Evolutionary conservation across 2,113 vertebrate genomes (phyloP), one percentile per base, ranked within the genome.

Genomic region (Mormyrus lacerda): DNA sequence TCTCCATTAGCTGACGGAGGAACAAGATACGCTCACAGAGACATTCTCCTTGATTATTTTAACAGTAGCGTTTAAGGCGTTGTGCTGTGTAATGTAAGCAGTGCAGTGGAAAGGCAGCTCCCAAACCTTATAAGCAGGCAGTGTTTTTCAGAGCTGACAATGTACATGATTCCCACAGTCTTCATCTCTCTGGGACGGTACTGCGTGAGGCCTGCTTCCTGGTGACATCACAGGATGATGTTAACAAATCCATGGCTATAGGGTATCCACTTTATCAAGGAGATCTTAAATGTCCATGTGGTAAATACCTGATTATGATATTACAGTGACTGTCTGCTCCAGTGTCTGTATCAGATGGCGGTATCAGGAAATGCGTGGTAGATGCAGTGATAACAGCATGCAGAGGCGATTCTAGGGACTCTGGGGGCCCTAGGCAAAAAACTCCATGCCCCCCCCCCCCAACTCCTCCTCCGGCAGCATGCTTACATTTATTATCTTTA

Each of bases 111-210:
- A 95, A 95, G 96, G 96, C 96, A 96, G 95, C 94, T 96, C 97
- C 94, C 95, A 95, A 96, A 95, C 95, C 96, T 97, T 97, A 97
- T 97, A 97, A 97, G 97, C 97, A 97, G 93, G 97, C 97, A 97
- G 97, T 97, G 96, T 98, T 97, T 97, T 97, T 98, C 97, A 97
- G 97, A 98, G 97, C 97, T 96, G 97, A 96, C 96, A 97, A 97
- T 97, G 97, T 98, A 97, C 99, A 99, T 99, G 97, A 98, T 98
- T 98, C 97, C 97, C 97, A 98, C 97, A 97, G 97, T 94, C 90
- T 35, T 93, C 92, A 95, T 95, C 97, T 97, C 95, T 91, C 90
- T 95, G 97, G 97, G 93, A 98, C 97, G 96, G 91, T 96, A 95
- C 97, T 97, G 95, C 97, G 96, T 96, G 97, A 95, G 95, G 95